Evolutionary conservation across 2,888 invertebrate genomes (phyloP).

Genomic region (Dryobotodes eremita): DNA sequence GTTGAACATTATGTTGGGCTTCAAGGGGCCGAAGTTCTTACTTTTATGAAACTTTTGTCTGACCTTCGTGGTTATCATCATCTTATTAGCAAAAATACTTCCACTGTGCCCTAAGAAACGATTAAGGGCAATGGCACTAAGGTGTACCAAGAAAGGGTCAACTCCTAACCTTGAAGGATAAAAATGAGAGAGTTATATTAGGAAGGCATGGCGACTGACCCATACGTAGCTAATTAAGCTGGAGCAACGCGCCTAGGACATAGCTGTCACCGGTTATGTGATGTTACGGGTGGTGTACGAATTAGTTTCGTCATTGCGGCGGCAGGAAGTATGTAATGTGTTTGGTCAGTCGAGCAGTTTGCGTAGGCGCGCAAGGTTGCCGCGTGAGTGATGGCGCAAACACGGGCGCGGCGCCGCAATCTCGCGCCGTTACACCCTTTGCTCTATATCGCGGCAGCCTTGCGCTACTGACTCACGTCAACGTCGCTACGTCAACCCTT

Average conservation of each 20-base stretch:
- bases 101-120: background rate
- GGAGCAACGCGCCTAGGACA: background rate
- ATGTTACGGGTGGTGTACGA: conserved; percentile 2
- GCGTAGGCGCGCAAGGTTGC: conserved; percentile 64
- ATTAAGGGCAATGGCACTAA: background rate
- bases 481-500: conserved; percentile 12
- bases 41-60: background rate
- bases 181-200: background rate
- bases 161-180: conserved; percentile 4
- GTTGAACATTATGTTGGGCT: background rate
- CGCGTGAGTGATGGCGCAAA: conserved; percentile 76
- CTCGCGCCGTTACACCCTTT: conserved; percentile 68
- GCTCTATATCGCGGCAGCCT: conserved; percentile 58
- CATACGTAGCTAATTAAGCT: background rate
- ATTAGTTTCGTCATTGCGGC: conserved; percentile 20
- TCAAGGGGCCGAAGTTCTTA: background rate
- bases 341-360: conserved; percentile 55
- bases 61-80: background rate
- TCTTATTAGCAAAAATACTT: background rate
- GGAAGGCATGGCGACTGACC: background rate
- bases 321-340: conserved; percentile 55
- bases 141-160: background rate
- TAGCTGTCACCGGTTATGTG: conserved; percentile 33
- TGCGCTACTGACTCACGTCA: conserved; percentile 41
- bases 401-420: conserved; percentile 72